A percentile compares a stretch with the other conserved stretches of the same genome.
phyloP scores from a whole-genome alignment of 2,113 vertebrate species.

The Triplophysa rosa region DNA sequence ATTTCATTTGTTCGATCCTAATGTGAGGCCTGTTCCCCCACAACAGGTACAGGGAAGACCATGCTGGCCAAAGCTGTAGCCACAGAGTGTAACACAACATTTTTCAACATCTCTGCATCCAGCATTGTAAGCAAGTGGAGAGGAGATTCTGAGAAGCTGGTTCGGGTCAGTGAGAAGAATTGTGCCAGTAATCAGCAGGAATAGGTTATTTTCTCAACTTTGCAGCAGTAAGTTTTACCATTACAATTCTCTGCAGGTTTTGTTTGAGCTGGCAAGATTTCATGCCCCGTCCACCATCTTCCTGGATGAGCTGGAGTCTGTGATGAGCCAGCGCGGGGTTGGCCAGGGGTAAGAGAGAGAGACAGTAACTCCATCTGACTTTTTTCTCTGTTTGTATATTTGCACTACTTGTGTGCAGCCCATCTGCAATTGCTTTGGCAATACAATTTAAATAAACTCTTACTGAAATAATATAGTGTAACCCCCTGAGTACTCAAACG shows the following conservation, averaged over 20 bases:
- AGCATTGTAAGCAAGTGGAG: constrained; percentile 99
- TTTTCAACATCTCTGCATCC: constrained; percentile 97
- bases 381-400: no score
- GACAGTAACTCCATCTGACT: not conserved
- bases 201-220: not conserved
- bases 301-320: constrained; percentile 95
- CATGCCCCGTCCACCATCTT: constrained; percentile 98
- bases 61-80: constrained; percentile 96
- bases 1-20: not conserved
- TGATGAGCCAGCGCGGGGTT: constrained; percentile 92
- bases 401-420: no score
- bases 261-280: constrained; percentile 94
- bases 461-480: not conserved
- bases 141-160: constrained; percentile 95
- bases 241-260: constrained; percentile 72
- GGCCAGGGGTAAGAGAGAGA: constrained; percentile 74
- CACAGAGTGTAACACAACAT: constrained; percentile 93
- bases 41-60: constrained; percentile 92
- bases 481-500: no score
- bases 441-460: not conserved
- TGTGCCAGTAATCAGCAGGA: not conserved
- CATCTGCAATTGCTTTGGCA: no score
- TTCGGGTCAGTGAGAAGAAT: constrained; percentile 75
- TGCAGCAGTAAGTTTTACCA: not conserved
- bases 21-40: not conserved